Evolutionary conservation across 2,113 vertebrate species (phyloP), one percentile per base, ranked within the genome.

Genomic region (Spheniscus mendiculus): DNA sequence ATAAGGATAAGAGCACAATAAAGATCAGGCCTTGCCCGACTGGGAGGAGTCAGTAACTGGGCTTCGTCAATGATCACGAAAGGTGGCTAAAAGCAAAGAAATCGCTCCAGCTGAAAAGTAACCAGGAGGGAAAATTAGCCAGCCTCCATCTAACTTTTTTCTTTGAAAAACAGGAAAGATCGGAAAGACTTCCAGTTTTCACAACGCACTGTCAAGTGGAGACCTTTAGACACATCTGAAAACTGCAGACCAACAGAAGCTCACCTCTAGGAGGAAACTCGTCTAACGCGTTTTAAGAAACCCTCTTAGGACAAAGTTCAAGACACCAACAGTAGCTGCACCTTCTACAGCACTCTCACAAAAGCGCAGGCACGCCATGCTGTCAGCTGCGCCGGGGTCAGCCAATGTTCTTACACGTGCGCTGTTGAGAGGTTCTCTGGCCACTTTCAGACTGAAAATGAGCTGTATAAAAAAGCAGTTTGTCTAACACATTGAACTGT

Each of bases 381-480:
- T 29, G 36, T 18, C 15, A 17, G 2, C 23, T 12, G 63, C 27
- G 44, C 38, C 32, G 38, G 27, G 44, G 23, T 25, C 63, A 62
- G 65, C 32, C 44, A 8, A 5, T 4, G 25, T 10, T 56, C 47
- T 50, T 22, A 3, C 0, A 20, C 1, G 3, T 3, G 22, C 16
- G 26, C 26, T n/a, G 20, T 2, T 12, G 25, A 42, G 42, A 40
- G 36, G n/a, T 30, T 26, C 67, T 47, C 36, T 11, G 25, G 58
- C 49, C 40, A 8, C 49, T 74, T 30, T 16, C 23, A 34, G 36
- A 62, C 30, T 12, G 16, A 42, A 42, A 42, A 63, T 8, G 20
- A 47, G 55, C 29, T 19, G 22, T 3, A 45, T 12, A 22, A 34
- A 20, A 74, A 44, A 36, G 32, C 34, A 27, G 32, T 30, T 66